These are phyloP conservation scores for Onychostruthus taczanowskii DNA, from an alignment of 2,113 vertebrate species.

Conservation along the genomic window DNA sequence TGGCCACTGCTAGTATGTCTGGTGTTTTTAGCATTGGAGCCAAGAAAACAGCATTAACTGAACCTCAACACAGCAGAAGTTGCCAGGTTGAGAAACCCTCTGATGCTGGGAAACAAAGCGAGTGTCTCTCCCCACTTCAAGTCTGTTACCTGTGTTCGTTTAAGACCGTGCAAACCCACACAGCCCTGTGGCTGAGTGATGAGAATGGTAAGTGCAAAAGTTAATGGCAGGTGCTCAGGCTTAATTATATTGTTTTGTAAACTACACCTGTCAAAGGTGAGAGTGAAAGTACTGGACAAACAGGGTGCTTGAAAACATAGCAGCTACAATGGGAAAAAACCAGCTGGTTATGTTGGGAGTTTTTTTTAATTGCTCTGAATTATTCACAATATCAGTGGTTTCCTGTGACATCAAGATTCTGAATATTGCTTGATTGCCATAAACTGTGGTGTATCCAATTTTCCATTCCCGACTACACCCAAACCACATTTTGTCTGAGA, in stretches of 20 bases:
- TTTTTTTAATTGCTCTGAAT: constrained; percentile 17
- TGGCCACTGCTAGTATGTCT: constrained; percentile 41
- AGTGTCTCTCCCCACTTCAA: neutral
- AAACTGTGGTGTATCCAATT: neutral
- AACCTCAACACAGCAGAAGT: neutral
- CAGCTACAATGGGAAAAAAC: neutral
- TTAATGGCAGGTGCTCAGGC: neutral
- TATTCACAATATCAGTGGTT: constrained; percentile 42
- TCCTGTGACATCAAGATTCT: constrained; percentile 61
- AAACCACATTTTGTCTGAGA: constrained; percentile 14
- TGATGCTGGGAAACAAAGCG: neutral
- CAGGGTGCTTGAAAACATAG: neutral
- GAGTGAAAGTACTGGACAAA: neutral
- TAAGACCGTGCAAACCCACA: rapidly evolving
- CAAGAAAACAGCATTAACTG: constrained; percentile 41
- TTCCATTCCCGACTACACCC: constrained; percentile 28
- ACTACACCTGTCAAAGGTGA: neutral
- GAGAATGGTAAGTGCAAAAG: rapidly evolving
- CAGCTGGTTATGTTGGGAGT: neutral
- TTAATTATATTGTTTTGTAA: neutral
- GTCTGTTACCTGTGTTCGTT: neutral
- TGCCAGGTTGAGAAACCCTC: constrained; percentile 45
- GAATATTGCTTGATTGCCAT: constrained; percentile 16
- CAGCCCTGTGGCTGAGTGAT: neutral
- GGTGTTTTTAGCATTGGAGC: constrained; percentile 13